Percentiles rank a stretch among this genome's conserved stretches.
Evolutionary conservation across 2,888 invertebrate genomes (phyloP).

Genomic region (Lasioglossum morio): DNA sequence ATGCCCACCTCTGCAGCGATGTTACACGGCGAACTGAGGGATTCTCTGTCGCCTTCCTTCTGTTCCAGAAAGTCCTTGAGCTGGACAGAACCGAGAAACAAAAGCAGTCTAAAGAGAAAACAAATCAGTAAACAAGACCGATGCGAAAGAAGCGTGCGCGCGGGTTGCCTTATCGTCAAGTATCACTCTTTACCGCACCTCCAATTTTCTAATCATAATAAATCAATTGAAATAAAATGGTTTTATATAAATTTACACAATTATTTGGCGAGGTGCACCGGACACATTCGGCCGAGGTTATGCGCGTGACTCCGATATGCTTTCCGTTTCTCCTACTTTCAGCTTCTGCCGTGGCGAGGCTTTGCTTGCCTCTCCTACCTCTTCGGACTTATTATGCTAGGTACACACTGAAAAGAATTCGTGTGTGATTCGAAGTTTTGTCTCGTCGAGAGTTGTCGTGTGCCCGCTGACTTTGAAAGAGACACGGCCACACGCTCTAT

Average conservation of each 20-base stretch:
- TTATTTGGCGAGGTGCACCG: slow-evolving; percentile 3
- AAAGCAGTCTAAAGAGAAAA: neutral
- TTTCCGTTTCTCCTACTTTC: slow-evolving; percentile 18
- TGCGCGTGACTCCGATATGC: slow-evolving; percentile 40
- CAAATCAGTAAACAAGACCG: neutral
- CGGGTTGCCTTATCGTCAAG: neutral
- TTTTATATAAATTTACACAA: too few species aligned
- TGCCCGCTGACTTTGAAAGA: slow-evolving; percentile 14
- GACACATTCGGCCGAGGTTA: slow-evolving; percentile 50
- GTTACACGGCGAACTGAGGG: neutral
- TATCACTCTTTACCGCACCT: slow-evolving; percentile 12
- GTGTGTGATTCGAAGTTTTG: neutral
- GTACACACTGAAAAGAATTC: too few species aligned
- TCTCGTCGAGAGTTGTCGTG: neutral
- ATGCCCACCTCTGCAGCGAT: too few species aligned
- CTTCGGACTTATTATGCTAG: neutral
- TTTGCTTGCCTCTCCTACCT: slow-evolving; percentile 20
- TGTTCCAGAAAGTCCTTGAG: neutral
- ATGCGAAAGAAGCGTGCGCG: neutral
- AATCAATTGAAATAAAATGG: too few species aligned
- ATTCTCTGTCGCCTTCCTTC: neutral
- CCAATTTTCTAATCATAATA: too few species aligned
- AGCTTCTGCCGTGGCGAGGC: neutral
- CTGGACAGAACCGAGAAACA: neutral
- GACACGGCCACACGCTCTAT: slow-evolving; percentile 45